phyloP scores from a whole-genome alignment of 2,113 vertebrate species.

The Heterotilapia buettikoferi region DNA sequence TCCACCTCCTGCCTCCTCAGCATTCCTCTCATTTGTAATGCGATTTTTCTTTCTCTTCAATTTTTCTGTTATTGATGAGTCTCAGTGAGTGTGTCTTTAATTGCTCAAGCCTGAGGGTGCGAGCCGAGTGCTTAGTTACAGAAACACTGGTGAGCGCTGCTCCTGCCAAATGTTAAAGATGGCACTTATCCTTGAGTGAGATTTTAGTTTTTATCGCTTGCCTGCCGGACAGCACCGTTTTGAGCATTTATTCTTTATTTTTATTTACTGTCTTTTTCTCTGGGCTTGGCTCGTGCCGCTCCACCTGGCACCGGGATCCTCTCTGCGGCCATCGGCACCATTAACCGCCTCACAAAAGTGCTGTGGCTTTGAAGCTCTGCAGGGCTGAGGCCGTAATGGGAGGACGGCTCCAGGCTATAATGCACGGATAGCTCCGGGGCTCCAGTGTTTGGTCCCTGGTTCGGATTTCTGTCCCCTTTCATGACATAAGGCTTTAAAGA shows the following conservation, averaged over 20 bases:
- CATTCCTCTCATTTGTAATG: background rate
- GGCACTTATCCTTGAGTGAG: conserved; percentile 17
- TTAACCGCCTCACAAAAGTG: conserved; percentile 55
- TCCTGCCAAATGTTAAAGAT: conserved; percentile 56
- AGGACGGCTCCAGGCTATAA: conserved; percentile 20
- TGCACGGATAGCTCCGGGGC: conserved; percentile 13
- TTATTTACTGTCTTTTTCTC: background rate
- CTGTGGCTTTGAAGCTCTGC: conserved; percentile 53
- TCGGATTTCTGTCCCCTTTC: conserved; percentile 43
- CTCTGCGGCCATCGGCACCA: conserved; percentile 41
- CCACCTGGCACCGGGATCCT: conserved; percentile 37
- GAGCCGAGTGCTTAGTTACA: conserved; percentile 19
- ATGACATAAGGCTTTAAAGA: conserved; percentile 26
- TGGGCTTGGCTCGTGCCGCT: background rate
- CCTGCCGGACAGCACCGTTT: background rate
- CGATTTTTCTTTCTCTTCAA: background rate
- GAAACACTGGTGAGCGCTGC: conserved; percentile 1
- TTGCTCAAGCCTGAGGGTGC: conserved; percentile 18
- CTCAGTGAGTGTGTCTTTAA: conserved; percentile 35
- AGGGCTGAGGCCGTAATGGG: conserved; percentile 22
- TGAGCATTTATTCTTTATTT: background rate
- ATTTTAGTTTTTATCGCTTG: conserved; percentile 11
- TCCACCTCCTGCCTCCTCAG: background rate
- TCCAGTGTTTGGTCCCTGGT: background rate
- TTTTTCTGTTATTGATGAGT: conserved; percentile 47